Evolutionary conservation across 2,888 invertebrate genomes (phyloP).

Genomic region (Dolichomitus sp.): DNA sequence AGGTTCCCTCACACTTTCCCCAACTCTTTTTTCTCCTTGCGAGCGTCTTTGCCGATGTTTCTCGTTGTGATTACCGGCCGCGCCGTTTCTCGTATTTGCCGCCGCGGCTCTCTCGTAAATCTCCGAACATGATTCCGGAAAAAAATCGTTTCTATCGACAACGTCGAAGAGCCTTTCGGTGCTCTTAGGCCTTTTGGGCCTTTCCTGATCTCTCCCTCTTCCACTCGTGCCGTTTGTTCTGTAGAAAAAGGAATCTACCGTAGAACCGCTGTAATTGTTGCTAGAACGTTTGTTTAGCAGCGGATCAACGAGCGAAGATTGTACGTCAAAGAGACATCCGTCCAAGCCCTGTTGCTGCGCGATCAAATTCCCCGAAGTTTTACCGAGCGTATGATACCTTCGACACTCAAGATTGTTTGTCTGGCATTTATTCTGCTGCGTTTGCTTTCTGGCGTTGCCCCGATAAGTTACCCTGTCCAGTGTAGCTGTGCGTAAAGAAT

Average conservation of each 20-base stretch:
- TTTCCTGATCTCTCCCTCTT: slow-evolving; percentile 68
- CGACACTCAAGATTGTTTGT: slow-evolving; percentile 79
- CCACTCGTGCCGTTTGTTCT: slow-evolving; percentile 78
- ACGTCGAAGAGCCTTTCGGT: slow-evolving; percentile 81
- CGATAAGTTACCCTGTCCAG: slow-evolving; percentile 82
- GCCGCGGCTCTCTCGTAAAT: slow-evolving; percentile 54
- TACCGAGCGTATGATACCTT: slow-evolving; percentile 80
- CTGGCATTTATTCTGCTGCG: slow-evolving; percentile 77
- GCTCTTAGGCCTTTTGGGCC: slow-evolving; percentile 81
- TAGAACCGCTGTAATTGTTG: slow-evolving; percentile 67
- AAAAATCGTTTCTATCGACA: slow-evolving; percentile 73
- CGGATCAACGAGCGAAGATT: slow-evolving; percentile 73
- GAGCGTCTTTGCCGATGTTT: slow-evolving; percentile 65
- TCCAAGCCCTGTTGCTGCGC: slow-evolving; percentile 69
- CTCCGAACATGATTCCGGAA: slow-evolving; percentile 48
- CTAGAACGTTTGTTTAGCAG: slow-evolving; percentile 70
- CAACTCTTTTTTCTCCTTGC: slow-evolving; percentile 68
- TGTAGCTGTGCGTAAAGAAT: slow-evolving; percentile 79
- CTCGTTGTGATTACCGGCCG: slow-evolving; percentile 55
- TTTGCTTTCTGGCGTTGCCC: slow-evolving; percentile 76
- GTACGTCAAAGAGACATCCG: slow-evolving; percentile 72
- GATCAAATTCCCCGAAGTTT: slow-evolving; percentile 67
- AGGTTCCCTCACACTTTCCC: slow-evolving; percentile 72
- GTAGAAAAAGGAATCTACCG: slow-evolving; percentile 76
- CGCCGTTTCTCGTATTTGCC: slow-evolving; percentile 67